Evolutionary conservation across 2,113 vertebrate genomes (phyloP), one percentile per base, ranked within the genome.

Genomic region (Sturnira hondurensis): DNA sequence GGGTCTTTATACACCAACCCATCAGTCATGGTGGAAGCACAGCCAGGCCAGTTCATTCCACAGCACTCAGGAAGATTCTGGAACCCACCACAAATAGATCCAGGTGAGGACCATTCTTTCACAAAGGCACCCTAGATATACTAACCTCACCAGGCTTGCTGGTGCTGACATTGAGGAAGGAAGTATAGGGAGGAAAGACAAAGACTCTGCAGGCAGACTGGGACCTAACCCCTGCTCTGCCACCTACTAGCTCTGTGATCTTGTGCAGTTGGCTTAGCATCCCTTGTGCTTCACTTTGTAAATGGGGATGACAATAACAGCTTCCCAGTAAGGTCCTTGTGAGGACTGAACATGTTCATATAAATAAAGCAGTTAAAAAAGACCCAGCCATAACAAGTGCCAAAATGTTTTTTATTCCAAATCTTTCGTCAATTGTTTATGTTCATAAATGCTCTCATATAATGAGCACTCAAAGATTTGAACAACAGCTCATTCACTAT

Each of bases 1-100:
- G 45, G 17, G 11, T 38, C 14, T 41, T 41, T 2, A 41, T 2
- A 8, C 4, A 22, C 26, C 28, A 3, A 9, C 5, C 4, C 0
- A 1, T 19, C 43, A 19, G 5, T 14, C 38, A 6, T 2, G 4
- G 0, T 1, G 8, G n/a, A 63, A 15, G 24, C 63, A n/a, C 28
- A 11, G 12, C 38, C 17, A 17, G 33, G 52, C 4, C 41, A 33
- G 22, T 38, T 15, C 50, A 80, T 9, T 26, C 17, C 17, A 1
- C 1, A 12, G 58, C 41, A 10, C 41, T 67, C 14, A 14, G 22
- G 3, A 89, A 89, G 47, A 58, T 61, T 86, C 56, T 70, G 74
- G 80, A 80, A 36, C 41, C 65, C 28, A 8, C 20, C 33, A 11
- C 7, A 36, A 63, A 45, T 0, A 85, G n/a, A 74, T 24, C 16